phyloP scores from a whole-genome alignment of 2,888 invertebrate genomes.

The Eubasilissa splendida region DNA sequence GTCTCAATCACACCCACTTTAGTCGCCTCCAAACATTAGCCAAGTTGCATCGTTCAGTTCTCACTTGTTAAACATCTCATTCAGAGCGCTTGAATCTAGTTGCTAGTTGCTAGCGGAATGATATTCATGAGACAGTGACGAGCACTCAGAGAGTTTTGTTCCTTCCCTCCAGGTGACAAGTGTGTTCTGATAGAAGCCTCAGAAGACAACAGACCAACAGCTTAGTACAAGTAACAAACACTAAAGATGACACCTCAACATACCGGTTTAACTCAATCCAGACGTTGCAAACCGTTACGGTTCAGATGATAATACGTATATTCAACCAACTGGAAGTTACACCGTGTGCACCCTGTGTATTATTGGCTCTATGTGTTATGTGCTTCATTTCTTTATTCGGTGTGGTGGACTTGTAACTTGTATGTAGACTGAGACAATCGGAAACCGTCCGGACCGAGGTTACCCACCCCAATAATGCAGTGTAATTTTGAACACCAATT shows the following conservation, averaged over 20 bases:
- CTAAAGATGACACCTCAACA: constrained; percentile 64
- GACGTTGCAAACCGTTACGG: constrained; percentile 54
- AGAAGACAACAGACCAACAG: constrained; percentile 73
- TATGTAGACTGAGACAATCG: constrained; percentile 61
- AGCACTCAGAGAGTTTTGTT: constrained; percentile 74
- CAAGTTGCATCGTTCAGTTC: constrained; percentile 59
- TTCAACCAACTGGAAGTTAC: constrained; percentile 52
- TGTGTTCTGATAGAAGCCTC: constrained; percentile 86
- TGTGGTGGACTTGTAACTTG: constrained; percentile 59
- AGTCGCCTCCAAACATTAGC: constrained; percentile 64
- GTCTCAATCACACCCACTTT: constrained; percentile 60
- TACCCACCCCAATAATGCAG: constrained; percentile 55
- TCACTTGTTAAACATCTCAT: constrained; percentile 42
- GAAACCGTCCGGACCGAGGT: constrained; percentile 56
- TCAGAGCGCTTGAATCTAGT: constrained; percentile 68
- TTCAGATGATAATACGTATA: constrained; percentile 35
- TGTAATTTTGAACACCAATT: constrained; percentile 57
- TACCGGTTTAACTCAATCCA: constrained; percentile 57
- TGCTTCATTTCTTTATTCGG: constrained; percentile 56
- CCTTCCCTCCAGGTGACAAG: constrained; percentile 86
- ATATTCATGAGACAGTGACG: constrained; percentile 63
- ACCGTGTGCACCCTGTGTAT: constrained; percentile 58
- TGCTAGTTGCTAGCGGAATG: constrained; percentile 69
- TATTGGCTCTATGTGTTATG: constrained; percentile 58
- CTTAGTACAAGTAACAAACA: constrained; percentile 60